phyloP scores from a whole-genome alignment of 2,113 vertebrate genomes.

The Cariama cristata region DNA sequence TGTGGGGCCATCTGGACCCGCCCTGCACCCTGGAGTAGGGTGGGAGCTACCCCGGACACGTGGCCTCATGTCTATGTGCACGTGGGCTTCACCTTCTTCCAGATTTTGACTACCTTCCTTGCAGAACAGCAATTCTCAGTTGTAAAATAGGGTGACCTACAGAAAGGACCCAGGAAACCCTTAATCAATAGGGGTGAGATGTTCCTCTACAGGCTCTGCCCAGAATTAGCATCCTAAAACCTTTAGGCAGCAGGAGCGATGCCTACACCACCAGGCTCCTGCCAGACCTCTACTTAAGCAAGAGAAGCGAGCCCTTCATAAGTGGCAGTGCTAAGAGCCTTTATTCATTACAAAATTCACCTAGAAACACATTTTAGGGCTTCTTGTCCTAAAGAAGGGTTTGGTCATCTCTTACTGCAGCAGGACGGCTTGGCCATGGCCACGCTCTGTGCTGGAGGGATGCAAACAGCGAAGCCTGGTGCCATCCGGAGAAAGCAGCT shows the following conservation, averaged over 20 bases:
- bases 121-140: accelerated
- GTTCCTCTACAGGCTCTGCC: neutral
- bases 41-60: neutral
- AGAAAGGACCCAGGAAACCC: neutral
- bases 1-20: accelerated
- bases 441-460: neutral
- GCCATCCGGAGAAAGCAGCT: neutral
- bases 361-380: neutral
- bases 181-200: neutral
- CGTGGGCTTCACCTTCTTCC: neutral
- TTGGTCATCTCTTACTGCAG: neutral
- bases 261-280: neutral
- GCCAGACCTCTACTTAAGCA: neutral
- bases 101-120: neutral
- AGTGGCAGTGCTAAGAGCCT: neutral
- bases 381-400: neutral
- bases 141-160: neutral
- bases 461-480: neutral
- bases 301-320: neutral
- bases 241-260: neutral
- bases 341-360: neutral
- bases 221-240: neutral
- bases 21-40: too few relatives aligned
- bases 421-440: neutral
- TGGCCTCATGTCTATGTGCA: accelerated